phyloP scores from a whole-genome alignment of 2,113 vertebrate species.

The Ibidorhyncha struthersii region DNA sequence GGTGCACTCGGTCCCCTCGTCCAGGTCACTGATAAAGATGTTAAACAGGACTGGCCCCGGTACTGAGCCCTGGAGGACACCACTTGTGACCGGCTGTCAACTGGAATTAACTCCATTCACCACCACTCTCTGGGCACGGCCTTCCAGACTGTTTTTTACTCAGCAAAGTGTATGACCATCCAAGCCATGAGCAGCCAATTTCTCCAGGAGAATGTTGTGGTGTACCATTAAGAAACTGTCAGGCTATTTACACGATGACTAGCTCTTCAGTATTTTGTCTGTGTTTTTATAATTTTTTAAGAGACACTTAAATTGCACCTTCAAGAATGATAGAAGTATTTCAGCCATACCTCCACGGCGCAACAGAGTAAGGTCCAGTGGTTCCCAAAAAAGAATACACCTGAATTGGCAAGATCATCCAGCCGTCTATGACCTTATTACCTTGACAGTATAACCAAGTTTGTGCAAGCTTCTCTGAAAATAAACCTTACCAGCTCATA shows the following conservation, averaged over 20 bases:
- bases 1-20: too few relatives aligned
- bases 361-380: neutral
- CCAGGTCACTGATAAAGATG: too few relatives aligned
- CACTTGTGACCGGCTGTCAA: too few relatives aligned
- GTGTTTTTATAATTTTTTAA: neutral
- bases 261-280: neutral
- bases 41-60: too few relatives aligned
- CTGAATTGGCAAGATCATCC: neutral
- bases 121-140: neutral
- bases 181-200: too few relatives aligned
- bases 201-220: too few relatives aligned
- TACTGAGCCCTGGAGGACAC: too few relatives aligned
- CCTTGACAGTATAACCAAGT: neutral
- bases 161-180: neutral
- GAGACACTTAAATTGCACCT: neutral
- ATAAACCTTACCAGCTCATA: neutral
- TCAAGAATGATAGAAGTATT: neutral
- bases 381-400: fast-evolving
- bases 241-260: neutral
- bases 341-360: neutral
- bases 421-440: neutral
- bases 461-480: neutral
- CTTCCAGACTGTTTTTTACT: too few relatives aligned
- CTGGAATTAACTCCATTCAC: too few relatives aligned
- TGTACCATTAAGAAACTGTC: neutral